Conservation (phyloP, 2,888 invertebrate species). For the Andrena camellia region DNA sequence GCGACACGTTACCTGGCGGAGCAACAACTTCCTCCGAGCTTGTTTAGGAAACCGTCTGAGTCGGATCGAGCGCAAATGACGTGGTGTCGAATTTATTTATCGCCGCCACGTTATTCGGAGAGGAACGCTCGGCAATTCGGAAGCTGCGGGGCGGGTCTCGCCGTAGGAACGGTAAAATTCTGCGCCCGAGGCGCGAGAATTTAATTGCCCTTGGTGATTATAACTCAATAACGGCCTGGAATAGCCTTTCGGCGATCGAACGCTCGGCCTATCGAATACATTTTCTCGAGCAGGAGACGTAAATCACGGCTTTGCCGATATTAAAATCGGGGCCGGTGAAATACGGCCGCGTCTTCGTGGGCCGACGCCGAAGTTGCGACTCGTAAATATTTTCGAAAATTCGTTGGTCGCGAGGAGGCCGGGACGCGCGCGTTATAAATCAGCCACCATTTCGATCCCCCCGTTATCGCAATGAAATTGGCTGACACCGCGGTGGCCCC, state of each 20-base stretch:
- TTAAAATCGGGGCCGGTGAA: conserved; percentile 23
- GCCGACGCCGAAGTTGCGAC: conserved; percentile 1
- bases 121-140: neutral
- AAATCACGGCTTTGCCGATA: conserved; percentile 10
- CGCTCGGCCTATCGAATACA: neutral
- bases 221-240: conserved; percentile 3
- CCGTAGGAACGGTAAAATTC: too few species aligned
- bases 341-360: conserved; percentile 3
- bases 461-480: conserved; percentile 17
- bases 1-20: conserved; percentile 35
- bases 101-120: neutral
- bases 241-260: neutral
- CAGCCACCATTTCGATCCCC: neutral
- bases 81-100: neutral
- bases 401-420: neutral
- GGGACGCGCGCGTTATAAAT: conserved; percentile 28
- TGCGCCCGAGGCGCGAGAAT: neutral
- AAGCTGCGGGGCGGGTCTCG: too few species aligned
- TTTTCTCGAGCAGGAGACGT: neutral
- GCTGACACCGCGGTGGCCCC: conserved; percentile 1
- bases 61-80: conserved; percentile 14
- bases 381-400: conserved; percentile 40
- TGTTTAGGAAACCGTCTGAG: conserved; percentile 29
- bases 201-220: conserved; percentile 15
- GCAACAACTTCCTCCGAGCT: conserved; percentile 44